These are phyloP conservation scores for Epinephelus awoara DNA, from an alignment of 2,797 vertebrate genomes.

Conservation along the genomic window DNA sequence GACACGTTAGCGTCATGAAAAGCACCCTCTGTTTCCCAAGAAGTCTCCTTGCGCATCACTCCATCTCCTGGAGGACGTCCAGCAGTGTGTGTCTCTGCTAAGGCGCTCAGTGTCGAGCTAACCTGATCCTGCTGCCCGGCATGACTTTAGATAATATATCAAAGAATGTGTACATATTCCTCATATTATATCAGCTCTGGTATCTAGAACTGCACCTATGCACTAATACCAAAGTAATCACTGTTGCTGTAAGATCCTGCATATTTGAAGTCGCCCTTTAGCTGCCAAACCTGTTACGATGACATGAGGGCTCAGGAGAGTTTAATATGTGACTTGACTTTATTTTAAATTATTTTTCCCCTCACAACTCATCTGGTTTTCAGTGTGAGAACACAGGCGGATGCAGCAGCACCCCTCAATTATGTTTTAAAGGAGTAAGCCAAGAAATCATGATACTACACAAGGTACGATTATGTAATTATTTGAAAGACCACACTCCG, in stretches of 20 bases:
- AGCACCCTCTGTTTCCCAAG: no score
- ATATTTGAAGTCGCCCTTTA: conserved; percentile 67
- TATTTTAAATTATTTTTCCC: background rate
- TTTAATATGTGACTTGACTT: background rate
- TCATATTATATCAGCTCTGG: conserved; percentile 56
- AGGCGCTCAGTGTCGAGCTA: conserved; percentile 37
- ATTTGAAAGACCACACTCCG: conserved; percentile 3
- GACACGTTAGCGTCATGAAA: no score
- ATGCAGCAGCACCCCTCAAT: background rate
- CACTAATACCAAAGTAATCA: conserved; percentile 88
- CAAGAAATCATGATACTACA: conserved; percentile 31
- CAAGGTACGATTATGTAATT: conserved; percentile 20
- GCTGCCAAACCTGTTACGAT: conserved; percentile 62
- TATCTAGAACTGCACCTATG: conserved; percentile 80
- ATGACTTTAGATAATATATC: conserved; percentile 49
- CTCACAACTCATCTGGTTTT: conserved; percentile 4
- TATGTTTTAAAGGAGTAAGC: conserved; percentile 45
- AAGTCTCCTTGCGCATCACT: conserved; percentile 4
- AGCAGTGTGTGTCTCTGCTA: background rate
- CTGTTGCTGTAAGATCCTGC: conserved; percentile 81
- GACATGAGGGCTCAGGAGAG: background rate
- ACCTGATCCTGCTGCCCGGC: conserved; percentile 65
- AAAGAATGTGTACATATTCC: conserved; percentile 57
- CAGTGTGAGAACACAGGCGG: background rate
- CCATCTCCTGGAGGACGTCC: background rate